A percentile compares a stretch with the other conserved stretches of the same genome.
These are phyloP conservation scores for Haplotaxodon microlepis DNA, from an alignment of 2,113 vertebrate genomes.

Conservation along the genomic window DNA sequence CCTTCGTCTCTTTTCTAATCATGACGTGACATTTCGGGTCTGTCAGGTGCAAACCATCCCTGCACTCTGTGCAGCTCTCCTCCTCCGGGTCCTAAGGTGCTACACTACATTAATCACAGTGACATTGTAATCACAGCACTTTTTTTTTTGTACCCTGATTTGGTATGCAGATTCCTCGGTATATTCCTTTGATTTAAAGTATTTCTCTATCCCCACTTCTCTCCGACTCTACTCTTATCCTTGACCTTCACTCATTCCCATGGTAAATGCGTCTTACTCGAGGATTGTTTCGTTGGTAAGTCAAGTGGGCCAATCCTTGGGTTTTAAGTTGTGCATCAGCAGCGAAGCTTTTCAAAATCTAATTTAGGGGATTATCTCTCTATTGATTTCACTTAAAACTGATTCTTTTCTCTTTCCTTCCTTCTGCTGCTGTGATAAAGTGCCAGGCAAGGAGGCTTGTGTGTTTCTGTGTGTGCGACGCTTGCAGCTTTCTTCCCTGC, in stretches of 20 bases:
- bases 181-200: slow-evolving; percentile 29
- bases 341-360: slow-evolving; percentile 66
- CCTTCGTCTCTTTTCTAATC: slow-evolving; percentile 37
- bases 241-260: slow-evolving; percentile 65
- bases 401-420: slow-evolving; percentile 52
- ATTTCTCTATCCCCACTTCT: background rate
- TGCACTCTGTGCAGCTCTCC: background rate
- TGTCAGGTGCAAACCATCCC: slow-evolving; percentile 24
- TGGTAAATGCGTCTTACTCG: slow-evolving; percentile 54
- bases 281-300: slow-evolving; percentile 50
- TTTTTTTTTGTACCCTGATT: background rate
- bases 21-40: slow-evolving; percentile 46
- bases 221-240: slow-evolving; percentile 21
- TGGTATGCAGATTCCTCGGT: slow-evolving; percentile 36
- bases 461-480: slow-evolving; percentile 2
- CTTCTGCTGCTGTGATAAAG: slow-evolving; percentile 35
- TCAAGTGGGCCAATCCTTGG: slow-evolving; percentile 63
- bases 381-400: slow-evolving; percentile 73
- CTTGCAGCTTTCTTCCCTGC: slow-evolving; percentile 12
- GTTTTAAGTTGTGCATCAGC: slow-evolving; percentile 55
- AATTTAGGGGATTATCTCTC: slow-evolving; percentile 74
- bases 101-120: slow-evolving; percentile 37
- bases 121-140: slow-evolving; percentile 45
- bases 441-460: background rate
- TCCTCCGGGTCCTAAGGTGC: background rate